Base-by-base conservation (phyloP, 2,113 vertebrate species). In the Taxidea taxus region DNA sequence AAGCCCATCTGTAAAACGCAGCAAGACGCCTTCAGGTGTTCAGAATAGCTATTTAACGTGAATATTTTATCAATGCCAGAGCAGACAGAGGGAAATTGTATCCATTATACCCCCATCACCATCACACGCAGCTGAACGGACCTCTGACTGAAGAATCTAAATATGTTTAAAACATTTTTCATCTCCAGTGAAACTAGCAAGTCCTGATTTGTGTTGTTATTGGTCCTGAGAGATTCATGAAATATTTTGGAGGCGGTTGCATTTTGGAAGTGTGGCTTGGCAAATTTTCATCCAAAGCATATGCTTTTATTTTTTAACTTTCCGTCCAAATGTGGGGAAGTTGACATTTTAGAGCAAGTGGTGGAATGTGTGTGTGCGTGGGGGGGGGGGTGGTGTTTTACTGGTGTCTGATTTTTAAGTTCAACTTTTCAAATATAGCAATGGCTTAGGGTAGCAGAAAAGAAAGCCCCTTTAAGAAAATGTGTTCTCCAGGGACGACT, bases 31-130 rank as follows among this genome's bases (percentile, higher is more conserved):
- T 85, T 88, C 85, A 97, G 97, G 97, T 97, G 90, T 70, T 97
- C 60, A 34, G 23, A 83, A 92, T 27, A 85, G 80, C 97, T 96
- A 44, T 92, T 98, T 95, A 86, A 44, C 96, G 94, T 97, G 97
- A 97, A 97, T 97, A 96, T 95, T 97, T 96, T 90, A 97, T 97
- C 97, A 97, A 3, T 77, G 92, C 90, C 96, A 95, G 84, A 88
- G 96, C 88, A 94, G 92, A 93, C 37, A 94, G 92, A 97, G 72
- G 68, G 58, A 94, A 96, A 96, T 89, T 89, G 82, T 93, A 80
- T 54, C 92, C 94, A 92, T 97, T 97, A 82, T 83, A 82, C 74
- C 60, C 92, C 84, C 87, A 86, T 95, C 90, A 51, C 94, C 1
- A 0, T 89, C 85, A 70, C 90, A 91, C 0, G 4, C 95, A 94